Percentiles rank a stretch among this genome's conserved stretches.
Conservation (phyloP, 2,888 invertebrate species). For the Ochropacha duplaris region DNA sequence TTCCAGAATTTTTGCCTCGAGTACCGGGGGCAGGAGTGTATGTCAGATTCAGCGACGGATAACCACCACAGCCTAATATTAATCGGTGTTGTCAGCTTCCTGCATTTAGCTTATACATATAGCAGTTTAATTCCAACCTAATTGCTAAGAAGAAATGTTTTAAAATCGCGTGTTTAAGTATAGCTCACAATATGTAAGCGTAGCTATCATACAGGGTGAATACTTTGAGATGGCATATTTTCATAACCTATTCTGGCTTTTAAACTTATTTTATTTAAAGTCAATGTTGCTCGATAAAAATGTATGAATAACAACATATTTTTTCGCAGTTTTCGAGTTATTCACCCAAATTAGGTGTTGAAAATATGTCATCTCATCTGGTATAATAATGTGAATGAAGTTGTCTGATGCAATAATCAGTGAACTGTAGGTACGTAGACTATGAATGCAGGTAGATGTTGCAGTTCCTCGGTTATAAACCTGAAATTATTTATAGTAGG, state of each 20-base stretch:
- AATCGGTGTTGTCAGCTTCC: conserved; percentile 43
- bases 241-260: too few species aligned
- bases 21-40: conserved; percentile 71
- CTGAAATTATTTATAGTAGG: conserved; percentile 33
- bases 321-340: too few species aligned
- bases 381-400: conserved; percentile 20
- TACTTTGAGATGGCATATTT: too few species aligned
- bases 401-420: conserved; percentile 22
- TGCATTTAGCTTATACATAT: conserved; percentile 38
- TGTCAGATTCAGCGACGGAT: conserved; percentile 39
- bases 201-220: background rate
- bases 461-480: conserved; percentile 39
- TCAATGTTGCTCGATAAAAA: too few species aligned
- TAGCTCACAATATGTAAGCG: background rate
- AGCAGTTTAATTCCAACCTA: conserved; percentile 43
- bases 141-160: conserved; percentile 15
- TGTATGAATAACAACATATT: too few species aligned
- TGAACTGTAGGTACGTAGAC: conserved; percentile 22
- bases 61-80: conserved; percentile 38
- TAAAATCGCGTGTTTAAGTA: too few species aligned
- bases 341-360: too few species aligned
- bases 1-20: conserved; percentile 76
- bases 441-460: conserved; percentile 30
- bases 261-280: too few species aligned
- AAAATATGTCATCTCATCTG: too few species aligned